Evolutionary conservation across 2,888 invertebrate species (phyloP), one percentile per base, ranked within the genome.

Genomic region (Dexiosoma caninum): DNA sequence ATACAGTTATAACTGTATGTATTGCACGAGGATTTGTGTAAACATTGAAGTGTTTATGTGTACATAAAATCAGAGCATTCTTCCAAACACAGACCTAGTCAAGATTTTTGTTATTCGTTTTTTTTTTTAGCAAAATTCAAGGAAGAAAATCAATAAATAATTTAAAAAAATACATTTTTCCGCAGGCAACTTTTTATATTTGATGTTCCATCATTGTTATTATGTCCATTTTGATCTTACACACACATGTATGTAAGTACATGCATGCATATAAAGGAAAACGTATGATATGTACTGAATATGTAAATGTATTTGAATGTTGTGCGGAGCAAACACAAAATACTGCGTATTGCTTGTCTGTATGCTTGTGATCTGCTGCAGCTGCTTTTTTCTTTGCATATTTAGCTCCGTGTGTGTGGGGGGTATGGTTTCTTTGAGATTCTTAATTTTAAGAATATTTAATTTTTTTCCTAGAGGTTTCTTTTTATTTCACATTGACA

Each of bases 111-210:
- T 16, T 72, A 9, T 40, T 66, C 74, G 64, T 44, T 62, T 6
- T 40, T 14, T 19, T 49, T 59, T 9, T 23, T 27, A 46, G 49
- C 30, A 51, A 59, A 60, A 44, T 55, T 69, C 23, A 55, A 32
- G 12, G 2, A 16, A 57, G 66, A 67, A 78, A 82, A 84, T 85
- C 84, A 82, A 84, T 83, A 83, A 77, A 82, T 84, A 81, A 81
- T 82, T 77, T 72, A 51, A 51, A 82, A 76, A 79, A 81, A 78
- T 80, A 72, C 76, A 82, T 71, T 69, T 67, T 78, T 51, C 80
- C 37, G 60, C 72, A 81, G 81, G 82, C 81, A 72, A 53, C 53
- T 51, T 40, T 44, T 70, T 59, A 53, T 64, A 60, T 76, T 76
- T 75, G 75, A 80, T 76, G 70, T 74, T 64, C 37, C 27, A 74